These are phyloP conservation scores for Sebastes nivosus DNA, from an alignment of 2,797 vertebrate species.

Conservation along the genomic window DNA sequence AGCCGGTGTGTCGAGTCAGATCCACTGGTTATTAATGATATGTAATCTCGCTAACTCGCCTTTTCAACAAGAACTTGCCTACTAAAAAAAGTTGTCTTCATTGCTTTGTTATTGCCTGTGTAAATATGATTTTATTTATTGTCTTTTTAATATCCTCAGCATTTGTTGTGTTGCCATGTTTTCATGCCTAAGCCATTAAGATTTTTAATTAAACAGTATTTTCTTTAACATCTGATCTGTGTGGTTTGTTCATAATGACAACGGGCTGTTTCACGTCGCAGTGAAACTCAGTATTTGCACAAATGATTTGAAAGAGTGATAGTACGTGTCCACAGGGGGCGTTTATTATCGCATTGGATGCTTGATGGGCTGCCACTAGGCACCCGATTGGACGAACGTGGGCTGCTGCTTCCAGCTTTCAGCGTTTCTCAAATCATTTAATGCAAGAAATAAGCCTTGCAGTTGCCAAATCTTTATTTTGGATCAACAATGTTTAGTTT, in stretches of 20 bases:
- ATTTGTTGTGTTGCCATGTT: slow-evolving; percentile 79
- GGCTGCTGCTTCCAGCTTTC: too few relatives aligned
- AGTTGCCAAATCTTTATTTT: too few relatives aligned
- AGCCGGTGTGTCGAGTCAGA: slow-evolving; percentile 7
- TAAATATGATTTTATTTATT: slow-evolving; percentile 84
- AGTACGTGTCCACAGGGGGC: too few relatives aligned
- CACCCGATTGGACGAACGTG: too few relatives aligned
- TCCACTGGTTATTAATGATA: slow-evolving; percentile 30
- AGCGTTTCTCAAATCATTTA: too few relatives aligned
- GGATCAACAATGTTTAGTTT: too few relatives aligned
- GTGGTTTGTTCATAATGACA: slow-evolving; percentile 13
- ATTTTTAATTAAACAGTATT: slow-evolving; percentile 85
- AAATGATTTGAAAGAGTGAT: neutral
- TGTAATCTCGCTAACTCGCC: slow-evolving; percentile 54
- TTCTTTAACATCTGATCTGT: slow-evolving; percentile 70
- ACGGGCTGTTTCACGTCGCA: neutral
- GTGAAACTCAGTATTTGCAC: too few relatives aligned
- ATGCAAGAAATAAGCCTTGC: too few relatives aligned
- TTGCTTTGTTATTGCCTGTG: slow-evolving; percentile 70
- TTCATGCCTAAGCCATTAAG: slow-evolving; percentile 83
- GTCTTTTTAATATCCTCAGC: slow-evolving; percentile 79
- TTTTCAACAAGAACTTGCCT: slow-evolving; percentile 63
- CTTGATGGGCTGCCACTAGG: too few relatives aligned
- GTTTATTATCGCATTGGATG: too few relatives aligned
- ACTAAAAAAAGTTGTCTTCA: slow-evolving; percentile 62